Percentiles rank a stretch among this genome's conserved stretches.
phyloP scores from a whole-genome alignment of 2,888 invertebrate genomes.

The Sesia bembeciformis region DNA sequence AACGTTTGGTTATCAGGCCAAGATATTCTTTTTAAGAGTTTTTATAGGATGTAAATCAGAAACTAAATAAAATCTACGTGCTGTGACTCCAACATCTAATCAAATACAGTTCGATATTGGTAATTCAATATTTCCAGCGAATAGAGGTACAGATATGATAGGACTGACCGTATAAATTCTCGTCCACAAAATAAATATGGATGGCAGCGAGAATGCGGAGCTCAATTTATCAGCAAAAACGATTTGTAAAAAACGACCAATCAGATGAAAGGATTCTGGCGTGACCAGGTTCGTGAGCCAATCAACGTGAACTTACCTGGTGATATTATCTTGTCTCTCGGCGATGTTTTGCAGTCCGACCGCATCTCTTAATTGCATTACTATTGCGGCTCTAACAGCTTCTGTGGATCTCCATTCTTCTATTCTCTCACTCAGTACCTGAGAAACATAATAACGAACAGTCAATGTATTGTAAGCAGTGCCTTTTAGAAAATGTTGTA shows the following conservation, averaged over 20 bases:
- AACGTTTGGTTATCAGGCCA: too few species aligned
- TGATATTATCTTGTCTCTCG: constrained; percentile 81
- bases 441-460: neutral
- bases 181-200: neutral
- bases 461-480: too few species aligned
- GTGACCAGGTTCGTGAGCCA: neutral
- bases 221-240: neutral
- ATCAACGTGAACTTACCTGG: constrained; percentile 65
- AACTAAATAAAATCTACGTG: too few species aligned
- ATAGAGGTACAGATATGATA: too few species aligned
- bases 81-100: too few species aligned
- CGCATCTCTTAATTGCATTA: constrained; percentile 88
- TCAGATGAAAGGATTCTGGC: neutral
- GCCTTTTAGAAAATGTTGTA: too few species aligned
- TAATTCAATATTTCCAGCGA: too few species aligned
- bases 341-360: constrained; percentile 83
- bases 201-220: neutral
- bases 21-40: too few species aligned
- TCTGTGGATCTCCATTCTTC: constrained; percentile 88
- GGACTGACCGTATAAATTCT: too few species aligned
- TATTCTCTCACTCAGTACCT: constrained; percentile 71
- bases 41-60: too few species aligned
- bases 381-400: constrained; percentile 88
- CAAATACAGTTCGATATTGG: too few species aligned
- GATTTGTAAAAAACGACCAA: neutral